Conservation (phyloP, 2,888 invertebrate species). For the Embidobia sp. region DNA sequence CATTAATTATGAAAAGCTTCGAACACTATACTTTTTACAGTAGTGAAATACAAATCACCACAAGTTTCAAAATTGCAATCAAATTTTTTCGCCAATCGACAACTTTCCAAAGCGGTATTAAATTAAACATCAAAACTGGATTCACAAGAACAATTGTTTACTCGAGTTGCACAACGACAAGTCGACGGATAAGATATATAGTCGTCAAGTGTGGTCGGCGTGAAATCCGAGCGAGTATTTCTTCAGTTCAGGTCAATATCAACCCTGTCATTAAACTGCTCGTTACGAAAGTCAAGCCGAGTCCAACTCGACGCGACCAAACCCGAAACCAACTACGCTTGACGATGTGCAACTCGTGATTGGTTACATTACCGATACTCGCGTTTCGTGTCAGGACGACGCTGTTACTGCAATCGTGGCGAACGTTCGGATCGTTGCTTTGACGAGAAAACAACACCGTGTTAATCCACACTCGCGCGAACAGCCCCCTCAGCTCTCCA, state of each 20-base stretch:
- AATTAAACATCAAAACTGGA: no score
- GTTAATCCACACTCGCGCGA: slow-evolving; percentile 53
- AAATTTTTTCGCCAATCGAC: no score
- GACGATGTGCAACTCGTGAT: slow-evolving; percentile 73
- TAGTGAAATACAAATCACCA: no score
- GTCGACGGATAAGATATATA: not conserved
- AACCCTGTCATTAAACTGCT: slow-evolving; percentile 81
- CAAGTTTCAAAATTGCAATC: no score
- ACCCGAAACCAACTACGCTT: slow-evolving; percentile 59
- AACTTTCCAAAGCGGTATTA: no score
- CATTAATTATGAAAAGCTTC: no score
- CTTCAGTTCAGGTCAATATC: slow-evolving; percentile 73
- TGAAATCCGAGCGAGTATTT: slow-evolving; percentile 62
- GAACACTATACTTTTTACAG: no score
- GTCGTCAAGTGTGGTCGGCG: slow-evolving; percentile 7
- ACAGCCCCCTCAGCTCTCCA: slow-evolving; percentile 1
- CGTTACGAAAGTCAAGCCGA: slow-evolving; percentile 74
- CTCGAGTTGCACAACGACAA: no score
- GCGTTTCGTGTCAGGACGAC: slow-evolving; percentile 79
- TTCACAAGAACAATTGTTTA: no score
- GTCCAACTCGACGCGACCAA: slow-evolving; percentile 65
- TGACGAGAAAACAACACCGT: slow-evolving; percentile 72
- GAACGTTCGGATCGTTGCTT: slow-evolving; percentile 69
- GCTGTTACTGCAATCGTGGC: slow-evolving; percentile 80
- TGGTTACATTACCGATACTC: slow-evolving; percentile 82